These are phyloP conservation scores for Gadus macrocephalus DNA, from an alignment of 2,113 vertebrate genomes.

Conservation along the genomic window DNA sequence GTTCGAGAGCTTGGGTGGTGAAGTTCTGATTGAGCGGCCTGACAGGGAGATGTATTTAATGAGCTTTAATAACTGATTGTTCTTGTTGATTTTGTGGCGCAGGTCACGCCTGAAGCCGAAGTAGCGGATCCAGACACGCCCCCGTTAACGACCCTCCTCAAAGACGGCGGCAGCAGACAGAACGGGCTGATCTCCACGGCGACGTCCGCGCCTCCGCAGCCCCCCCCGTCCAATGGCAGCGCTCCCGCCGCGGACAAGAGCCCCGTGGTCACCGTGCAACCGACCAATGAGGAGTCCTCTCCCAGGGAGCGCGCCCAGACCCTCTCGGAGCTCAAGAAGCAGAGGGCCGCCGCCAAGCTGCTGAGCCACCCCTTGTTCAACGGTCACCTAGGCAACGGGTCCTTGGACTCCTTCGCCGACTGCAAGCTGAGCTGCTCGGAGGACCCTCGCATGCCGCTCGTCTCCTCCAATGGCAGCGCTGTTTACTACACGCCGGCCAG, in stretches of 20 bases:
- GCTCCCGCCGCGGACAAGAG: slow-evolving; percentile 25
- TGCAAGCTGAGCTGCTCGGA: slow-evolving; percentile 64
- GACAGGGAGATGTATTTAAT: slow-evolving; percentile 16
- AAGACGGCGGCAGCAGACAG: slow-evolving; percentile 69
- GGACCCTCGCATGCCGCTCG: slow-evolving; percentile 84
- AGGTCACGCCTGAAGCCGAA: slow-evolving; percentile 51
- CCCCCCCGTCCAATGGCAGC: slow-evolving; percentile 59
- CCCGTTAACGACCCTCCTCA: slow-evolving; percentile 70
- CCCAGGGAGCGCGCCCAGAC: slow-evolving; percentile 83
- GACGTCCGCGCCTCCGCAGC: slow-evolving; percentile 34
- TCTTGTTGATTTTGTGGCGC: slow-evolving; percentile 19
- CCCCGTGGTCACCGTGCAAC: slow-evolving; percentile 37
- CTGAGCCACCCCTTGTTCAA: slow-evolving; percentile 86
- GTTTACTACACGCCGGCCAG: slow-evolving; percentile 91
- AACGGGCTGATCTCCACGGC: slow-evolving; percentile 66
- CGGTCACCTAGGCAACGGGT: slow-evolving; percentile 80
- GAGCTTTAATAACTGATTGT: too few relatives aligned
- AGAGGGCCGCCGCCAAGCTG: slow-evolving; percentile 88
- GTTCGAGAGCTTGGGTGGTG: too few relatives aligned
- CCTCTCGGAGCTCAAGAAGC: slow-evolving; percentile 91
- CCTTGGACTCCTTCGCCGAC: slow-evolving; percentile 69
- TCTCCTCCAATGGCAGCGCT: slow-evolving; percentile 86
- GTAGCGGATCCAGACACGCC: slow-evolving; percentile 61
- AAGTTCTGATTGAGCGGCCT: slow-evolving; percentile 5
- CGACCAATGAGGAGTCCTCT: slow-evolving; percentile 63